Evolutionary conservation across 2,888 invertebrate species (phyloP).

Genomic region (Erynnis tages): DNA sequence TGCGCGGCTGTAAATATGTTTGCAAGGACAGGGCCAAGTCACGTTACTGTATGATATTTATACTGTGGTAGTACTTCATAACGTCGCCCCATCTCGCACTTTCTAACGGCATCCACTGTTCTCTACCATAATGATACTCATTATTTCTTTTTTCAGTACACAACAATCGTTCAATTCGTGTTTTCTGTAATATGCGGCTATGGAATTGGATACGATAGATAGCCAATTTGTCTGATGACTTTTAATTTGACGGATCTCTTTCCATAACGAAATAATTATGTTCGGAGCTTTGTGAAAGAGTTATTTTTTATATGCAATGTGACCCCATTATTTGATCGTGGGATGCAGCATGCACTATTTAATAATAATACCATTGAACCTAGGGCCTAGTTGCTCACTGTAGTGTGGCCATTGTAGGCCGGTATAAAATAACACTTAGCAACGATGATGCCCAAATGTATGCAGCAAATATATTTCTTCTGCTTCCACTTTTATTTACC

Average conservation of each 20-base stretch:
- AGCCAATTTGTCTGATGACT: slow-evolving; percentile 25
- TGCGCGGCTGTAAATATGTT: too few relatives aligned
- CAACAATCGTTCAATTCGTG: slow-evolving; percentile 31
- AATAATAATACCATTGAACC: slow-evolving; percentile 28
- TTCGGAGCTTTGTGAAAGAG: slow-evolving; percentile 18
- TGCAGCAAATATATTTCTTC: too few relatives aligned
- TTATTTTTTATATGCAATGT: slow-evolving; percentile 17
- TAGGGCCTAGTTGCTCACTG: slow-evolving; percentile 24
- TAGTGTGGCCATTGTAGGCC: slow-evolving; percentile 21
- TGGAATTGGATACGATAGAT: slow-evolving; percentile 27
- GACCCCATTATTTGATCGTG: slow-evolving; percentile 22
- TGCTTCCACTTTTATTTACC: too few relatives aligned
- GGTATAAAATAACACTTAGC: slow-evolving; percentile 5
- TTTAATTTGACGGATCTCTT: slow-evolving; percentile 5
- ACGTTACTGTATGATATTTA: too few relatives aligned
- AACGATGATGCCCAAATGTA: background rate
- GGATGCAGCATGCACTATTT: slow-evolving; percentile 25
- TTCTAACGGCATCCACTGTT: slow-evolving; percentile 38
- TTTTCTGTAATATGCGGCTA: slow-evolving; percentile 33
- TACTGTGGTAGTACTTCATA: slow-evolving; percentile 31
- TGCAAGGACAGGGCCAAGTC: too few relatives aligned
- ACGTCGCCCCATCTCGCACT: slow-evolving; percentile 30
- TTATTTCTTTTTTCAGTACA: slow-evolving; percentile 35
- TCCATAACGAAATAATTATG: slow-evolving; percentile 11
- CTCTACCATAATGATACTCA: slow-evolving; percentile 37